Evolutionary conservation across 2,888 invertebrate genomes (phyloP).

Genomic region (Drosophila crucigera): DNA sequence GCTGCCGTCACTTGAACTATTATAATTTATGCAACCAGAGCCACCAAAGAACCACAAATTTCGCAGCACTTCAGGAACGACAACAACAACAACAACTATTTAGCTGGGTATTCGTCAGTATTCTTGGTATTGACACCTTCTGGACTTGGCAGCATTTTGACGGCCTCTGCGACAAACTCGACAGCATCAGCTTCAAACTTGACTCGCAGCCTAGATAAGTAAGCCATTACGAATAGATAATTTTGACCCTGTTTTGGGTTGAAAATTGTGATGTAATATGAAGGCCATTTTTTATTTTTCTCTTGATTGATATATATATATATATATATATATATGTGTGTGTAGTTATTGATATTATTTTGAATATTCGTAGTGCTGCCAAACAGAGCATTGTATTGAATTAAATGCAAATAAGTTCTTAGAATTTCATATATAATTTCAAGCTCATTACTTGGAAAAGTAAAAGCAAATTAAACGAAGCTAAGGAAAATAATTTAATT

Average conservation of each 20-base stretch:
- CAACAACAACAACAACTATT: conserved; percentile 24
- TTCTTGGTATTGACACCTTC: conserved; percentile 9
- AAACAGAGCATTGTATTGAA: not conserved
- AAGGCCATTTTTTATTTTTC: not conserved
- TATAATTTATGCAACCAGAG: conserved; percentile 52
- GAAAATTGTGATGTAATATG: not conserved
- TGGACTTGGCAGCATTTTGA: conserved; percentile 3
- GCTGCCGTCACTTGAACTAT: conserved; percentile 27
- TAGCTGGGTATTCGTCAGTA: conserved; percentile 21
- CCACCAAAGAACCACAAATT: conserved; percentile 67
- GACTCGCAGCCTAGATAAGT: not conserved
- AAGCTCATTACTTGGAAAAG: not conserved
- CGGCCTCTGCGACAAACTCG: not conserved
- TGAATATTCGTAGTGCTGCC: not conserved
- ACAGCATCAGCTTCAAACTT: not conserved
- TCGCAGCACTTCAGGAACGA: conserved; percentile 39
- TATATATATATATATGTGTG: not conserved
- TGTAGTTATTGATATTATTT: not conserved
- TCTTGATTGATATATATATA: not conserved
- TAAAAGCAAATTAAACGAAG: not conserved
- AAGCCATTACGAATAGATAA: not conserved
- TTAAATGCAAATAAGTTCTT: not conserved
- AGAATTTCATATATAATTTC: not conserved
- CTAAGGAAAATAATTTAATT: not conserved
- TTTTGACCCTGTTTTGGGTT: not conserved